phyloP scores from a whole-genome alignment of 2,797 vertebrate species.

The Orientallactaga sibirica region DNA sequence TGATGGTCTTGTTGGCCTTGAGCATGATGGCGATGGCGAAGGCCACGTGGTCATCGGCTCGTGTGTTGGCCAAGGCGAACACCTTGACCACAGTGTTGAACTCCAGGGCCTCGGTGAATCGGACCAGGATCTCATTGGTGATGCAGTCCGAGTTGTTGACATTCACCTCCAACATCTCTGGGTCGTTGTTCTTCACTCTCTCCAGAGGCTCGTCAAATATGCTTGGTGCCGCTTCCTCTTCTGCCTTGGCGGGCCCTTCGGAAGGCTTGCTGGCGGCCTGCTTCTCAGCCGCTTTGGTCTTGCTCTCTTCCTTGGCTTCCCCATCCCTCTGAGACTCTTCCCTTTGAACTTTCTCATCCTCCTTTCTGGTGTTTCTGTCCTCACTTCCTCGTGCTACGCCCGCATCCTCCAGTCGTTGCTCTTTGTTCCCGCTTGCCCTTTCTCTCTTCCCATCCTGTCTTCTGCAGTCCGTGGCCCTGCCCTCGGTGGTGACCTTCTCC shows the following conservation, averaged over 20 bases:
- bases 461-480: too few species aligned
- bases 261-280: slow-evolving; percentile 29
- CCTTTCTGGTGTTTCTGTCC: slow-evolving; percentile 70
- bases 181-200: slow-evolving; percentile 93
- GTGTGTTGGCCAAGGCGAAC: slow-evolving; percentile 96
- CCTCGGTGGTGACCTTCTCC: background rate
- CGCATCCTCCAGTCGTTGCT: slow-evolving; percentile 60
- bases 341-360: slow-evolving; percentile 77
- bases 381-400: background rate
- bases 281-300: slow-evolving; percentile 47
- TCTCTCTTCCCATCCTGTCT: slow-evolving; percentile 61
- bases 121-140: slow-evolving; percentile 95
- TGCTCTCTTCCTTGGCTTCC: slow-evolving; percentile 65
- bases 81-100: slow-evolving; percentile 94
- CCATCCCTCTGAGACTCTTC: slow-evolving; percentile 70
- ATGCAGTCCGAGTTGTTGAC: slow-evolving; percentile 99
- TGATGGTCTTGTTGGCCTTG: slow-evolving; percentile 93
- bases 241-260: slow-evolving; percentile 79
- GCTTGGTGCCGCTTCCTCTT: slow-evolving; percentile 93
- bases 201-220: slow-evolving; percentile 97
- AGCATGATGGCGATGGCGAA: slow-evolving; percentile 95
- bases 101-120: slow-evolving; percentile 94
- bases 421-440: background rate
- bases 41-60: slow-evolving; percentile 97
- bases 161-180: slow-evolving; percentile 92